A percentile compares a stretch with the other conserved stretches of the same genome.
Evolutionary conservation across 2,888 invertebrate genomes (phyloP).

Genomic region (Synergus laeviventris): DNA sequence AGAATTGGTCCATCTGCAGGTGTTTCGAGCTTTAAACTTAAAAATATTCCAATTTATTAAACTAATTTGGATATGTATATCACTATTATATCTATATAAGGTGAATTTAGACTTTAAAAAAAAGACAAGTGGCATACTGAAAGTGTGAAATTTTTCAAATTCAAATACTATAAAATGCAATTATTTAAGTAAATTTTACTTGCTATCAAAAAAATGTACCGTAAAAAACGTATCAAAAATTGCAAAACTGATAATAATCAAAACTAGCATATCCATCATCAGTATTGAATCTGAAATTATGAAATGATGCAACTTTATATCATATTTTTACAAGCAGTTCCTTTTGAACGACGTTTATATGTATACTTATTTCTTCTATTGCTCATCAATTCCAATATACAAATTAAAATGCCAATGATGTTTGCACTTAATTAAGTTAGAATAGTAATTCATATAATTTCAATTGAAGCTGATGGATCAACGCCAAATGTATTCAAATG

Average conservation of each 20-base stretch:
- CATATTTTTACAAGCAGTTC: slow-evolving; percentile 14
- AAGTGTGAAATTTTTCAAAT: no score
- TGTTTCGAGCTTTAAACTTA: slow-evolving; percentile 85
- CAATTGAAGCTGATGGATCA: slow-evolving; percentile 8
- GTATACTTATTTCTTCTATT: background rate
- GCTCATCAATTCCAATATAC: background rate
- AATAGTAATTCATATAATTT: slow-evolving; percentile 1
- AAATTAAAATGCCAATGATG: background rate
- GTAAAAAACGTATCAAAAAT: background rate
- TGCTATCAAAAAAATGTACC: no score
- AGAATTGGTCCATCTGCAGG: slow-evolving; percentile 93
- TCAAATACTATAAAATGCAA: no score
- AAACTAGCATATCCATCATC: no score
- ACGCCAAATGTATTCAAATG: background rate
- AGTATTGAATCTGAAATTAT: background rate
- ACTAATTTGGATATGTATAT: background rate
- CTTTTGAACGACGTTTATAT: background rate
- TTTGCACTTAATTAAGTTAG: background rate
- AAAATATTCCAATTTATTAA: slow-evolving; percentile 52
- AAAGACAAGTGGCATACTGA: no score
- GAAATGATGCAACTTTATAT: slow-evolving; percentile 24
- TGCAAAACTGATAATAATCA: background rate
- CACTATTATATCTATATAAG: no score
- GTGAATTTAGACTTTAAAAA: no score
- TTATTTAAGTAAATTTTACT: no score